Conservation (phyloP, 2,113 vertebrate genomes). For the Sarotherodon lohbergeri region DNA sequence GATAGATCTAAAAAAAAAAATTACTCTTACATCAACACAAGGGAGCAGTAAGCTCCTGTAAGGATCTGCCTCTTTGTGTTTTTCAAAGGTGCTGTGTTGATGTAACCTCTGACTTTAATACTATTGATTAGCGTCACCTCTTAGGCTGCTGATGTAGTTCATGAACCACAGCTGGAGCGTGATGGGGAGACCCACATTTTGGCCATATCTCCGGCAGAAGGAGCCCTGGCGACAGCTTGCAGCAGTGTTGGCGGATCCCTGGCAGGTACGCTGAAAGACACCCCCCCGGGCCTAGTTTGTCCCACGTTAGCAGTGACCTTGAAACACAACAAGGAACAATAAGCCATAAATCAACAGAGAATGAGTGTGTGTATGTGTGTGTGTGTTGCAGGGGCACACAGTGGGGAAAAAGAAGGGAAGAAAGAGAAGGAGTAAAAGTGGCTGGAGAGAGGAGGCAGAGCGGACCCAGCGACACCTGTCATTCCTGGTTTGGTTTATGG, state of each 20-base stretch:
- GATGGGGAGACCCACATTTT: conserved; percentile 19
- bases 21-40: not conserved
- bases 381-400: conserved; percentile 8
- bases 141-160: not conserved
- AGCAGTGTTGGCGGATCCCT: conserved; percentile 15
- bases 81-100: not conserved
- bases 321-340: conserved; percentile 71
- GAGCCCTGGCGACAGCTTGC: conserved; percentile 23
- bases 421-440: not conserved
- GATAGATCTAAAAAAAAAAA: not conserved
- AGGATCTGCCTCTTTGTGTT: not conserved
- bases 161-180: not conserved
- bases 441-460: conserved; percentile 17
- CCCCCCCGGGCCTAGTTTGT: conserved; percentile 56
- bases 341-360: conserved; percentile 66
- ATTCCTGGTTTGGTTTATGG: conserved; percentile 77
- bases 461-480: conserved; percentile 73
- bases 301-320: conserved; percentile 65
- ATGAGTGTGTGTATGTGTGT: not conserved
- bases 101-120: not conserved
- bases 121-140: not conserved
- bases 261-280: conserved; percentile 48
- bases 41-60: not conserved
- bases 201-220: conserved; percentile 16
- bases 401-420: not conserved